These are phyloP conservation scores for Amphiura filiformis DNA, from an alignment of 35 echinoderm and acorn worm genomes.

Conservation along the genomic window DNA sequence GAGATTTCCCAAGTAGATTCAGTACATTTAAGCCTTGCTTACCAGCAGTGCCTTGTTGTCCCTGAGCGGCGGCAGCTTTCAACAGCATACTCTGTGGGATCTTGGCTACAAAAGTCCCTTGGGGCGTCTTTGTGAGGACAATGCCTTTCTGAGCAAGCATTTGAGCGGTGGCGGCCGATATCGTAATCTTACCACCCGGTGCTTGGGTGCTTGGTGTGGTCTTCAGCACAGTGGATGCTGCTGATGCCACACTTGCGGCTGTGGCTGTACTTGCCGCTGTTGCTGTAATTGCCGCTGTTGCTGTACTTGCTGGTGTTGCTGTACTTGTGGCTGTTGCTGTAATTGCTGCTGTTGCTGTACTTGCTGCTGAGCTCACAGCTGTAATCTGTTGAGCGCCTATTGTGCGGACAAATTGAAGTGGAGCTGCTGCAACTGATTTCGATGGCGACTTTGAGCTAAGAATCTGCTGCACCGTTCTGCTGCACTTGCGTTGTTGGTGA, in stretches of 20 bases:
- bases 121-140: not conserved
- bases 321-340: not conserved
- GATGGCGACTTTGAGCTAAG: too few species aligned
- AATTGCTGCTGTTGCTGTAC: not conserved
- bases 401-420: too few species aligned
- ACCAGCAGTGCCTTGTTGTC: not conserved
- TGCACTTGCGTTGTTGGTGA: too few species aligned
- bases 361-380: too few species aligned
- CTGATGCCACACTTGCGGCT: not conserved
- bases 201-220: slow-evolving; percentile 1
- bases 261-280: slow-evolving; percentile 5
- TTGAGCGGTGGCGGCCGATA: not conserved
- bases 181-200: not conserved
- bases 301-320: not conserved
- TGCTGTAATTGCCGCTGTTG: not conserved
- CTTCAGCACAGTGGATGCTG: not conserved
- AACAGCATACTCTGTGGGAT: not conserved
- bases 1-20: not conserved
- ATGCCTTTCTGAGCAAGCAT: not conserved
- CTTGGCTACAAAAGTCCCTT: not conserved
- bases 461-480: too few species aligned
- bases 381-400: too few species aligned
- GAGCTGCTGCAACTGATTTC: too few species aligned
- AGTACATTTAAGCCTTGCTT: not conserved
- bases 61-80: not conserved